These are phyloP conservation scores for Climacteris rufus DNA, from an alignment of 2,113 vertebrate genomes.

Conservation along the genomic window DNA sequence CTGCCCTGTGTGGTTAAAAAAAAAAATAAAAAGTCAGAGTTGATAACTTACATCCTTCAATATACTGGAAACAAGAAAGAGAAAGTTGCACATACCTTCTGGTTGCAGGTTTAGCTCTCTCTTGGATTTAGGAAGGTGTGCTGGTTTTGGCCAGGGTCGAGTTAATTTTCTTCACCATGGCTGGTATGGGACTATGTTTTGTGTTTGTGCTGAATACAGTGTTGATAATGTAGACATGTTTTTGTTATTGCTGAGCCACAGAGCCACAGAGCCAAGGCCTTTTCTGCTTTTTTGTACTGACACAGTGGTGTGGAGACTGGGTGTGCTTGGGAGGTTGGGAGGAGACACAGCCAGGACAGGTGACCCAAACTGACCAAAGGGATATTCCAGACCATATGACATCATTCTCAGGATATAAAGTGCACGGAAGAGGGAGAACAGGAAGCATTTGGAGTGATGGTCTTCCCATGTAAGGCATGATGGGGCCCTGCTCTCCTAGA, in stretches of 20 bases:
- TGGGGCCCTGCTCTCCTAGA: not conserved
- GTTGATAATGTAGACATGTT: not conserved
- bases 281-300: not conserved
- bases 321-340: rapidly evolving
- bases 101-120: not conserved
- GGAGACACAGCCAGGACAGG: not conserved
- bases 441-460: not conserved
- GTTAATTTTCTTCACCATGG: not conserved
- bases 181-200: not conserved
- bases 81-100: not conserved
- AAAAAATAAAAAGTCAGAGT: too few species aligned
- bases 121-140: not conserved
- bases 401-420: not conserved
- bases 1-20: not conserved
- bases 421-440: not conserved
- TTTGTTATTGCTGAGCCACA: not conserved
- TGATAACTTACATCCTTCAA: not conserved
- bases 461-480: rapidly evolving
- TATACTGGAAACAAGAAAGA: not conserved
- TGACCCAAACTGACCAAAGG: not conserved
- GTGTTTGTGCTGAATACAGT: not conserved
- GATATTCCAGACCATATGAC: not conserved
- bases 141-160: not conserved
- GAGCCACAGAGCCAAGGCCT: not conserved
- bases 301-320: not conserved